These are phyloP conservation scores for Herpetotheres cachinnans DNA, from an alignment of 2,113 vertebrate genomes.

Conservation along the genomic window DNA sequence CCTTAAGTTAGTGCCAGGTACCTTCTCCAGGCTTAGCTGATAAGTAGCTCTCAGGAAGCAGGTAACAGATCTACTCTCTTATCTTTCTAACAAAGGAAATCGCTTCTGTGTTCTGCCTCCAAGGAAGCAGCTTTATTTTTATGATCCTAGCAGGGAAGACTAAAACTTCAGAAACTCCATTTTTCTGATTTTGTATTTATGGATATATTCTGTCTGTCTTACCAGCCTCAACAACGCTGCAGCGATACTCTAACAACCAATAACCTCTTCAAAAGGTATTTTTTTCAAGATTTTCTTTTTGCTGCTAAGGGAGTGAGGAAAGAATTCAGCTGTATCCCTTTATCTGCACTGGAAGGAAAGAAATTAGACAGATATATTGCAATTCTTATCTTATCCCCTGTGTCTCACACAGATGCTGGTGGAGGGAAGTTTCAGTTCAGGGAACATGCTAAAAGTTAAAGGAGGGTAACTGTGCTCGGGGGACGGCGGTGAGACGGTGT, in stretches of 20 bases:
- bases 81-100: neutral
- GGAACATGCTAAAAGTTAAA: slow-evolving; percentile 33
- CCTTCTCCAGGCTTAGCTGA: neutral
- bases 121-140: neutral
- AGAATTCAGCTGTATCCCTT: slow-evolving; percentile 7
- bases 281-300: neutral
- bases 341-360: slow-evolving; percentile 18
- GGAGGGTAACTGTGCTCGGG: neutral
- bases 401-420: neutral
- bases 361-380: neutral
- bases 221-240: neutral
- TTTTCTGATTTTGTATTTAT: neutral
- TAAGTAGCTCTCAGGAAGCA: neutral
- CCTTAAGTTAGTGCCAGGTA: neutral
- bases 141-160: neutral
- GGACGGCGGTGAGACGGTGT: neutral
- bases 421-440: neutral
- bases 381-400: neutral
- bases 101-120: neutral
- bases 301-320: neutral
- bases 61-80: neutral
- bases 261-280: neutral
- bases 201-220: neutral
- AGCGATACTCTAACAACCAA: neutral
- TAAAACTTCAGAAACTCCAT: neutral